Evolutionary conservation across 2,888 invertebrate species (phyloP), one percentile per base, ranked within the genome.

Genomic region (Dicyrtoma fusca): DNA sequence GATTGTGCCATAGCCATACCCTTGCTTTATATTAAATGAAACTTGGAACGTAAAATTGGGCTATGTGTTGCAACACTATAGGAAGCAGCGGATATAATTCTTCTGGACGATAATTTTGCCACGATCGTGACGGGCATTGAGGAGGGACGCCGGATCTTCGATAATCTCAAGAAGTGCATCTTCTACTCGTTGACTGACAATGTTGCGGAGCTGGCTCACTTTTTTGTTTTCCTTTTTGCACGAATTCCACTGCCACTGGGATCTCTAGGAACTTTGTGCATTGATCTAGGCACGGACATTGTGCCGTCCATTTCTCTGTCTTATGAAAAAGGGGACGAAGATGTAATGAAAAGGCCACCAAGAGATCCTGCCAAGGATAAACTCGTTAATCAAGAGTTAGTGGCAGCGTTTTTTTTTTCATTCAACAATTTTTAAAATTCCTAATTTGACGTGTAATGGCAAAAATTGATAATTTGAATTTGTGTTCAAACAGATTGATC

Each of bases 261-360:
- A 83, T 97, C 97, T 76, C 95, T 97, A 81, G 97, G 96, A 80
- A 97, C 97, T 87, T 89, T 97, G 81, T 97, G 97, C 88, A 97
- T 97, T 87, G 97, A 97, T 89, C 89, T 97, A 85, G 97, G 97
- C 89, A 97, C 97, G 83, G 97, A 97, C 90, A 96, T 97, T 83
- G 87, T 89, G 44, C 91, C 91, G 6, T 91, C 91, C 13, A 90
- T 92, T 77, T 88, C 91, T 0, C 83, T 92, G 47, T 89, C 91
- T 11, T 90, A 91, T 82, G 92, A 92, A 83, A 84, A 82, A 73
- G 87, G 90, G 0, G 92, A 92, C 83, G 85, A 88, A 25, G 89
- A 91, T 82, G 91, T 92, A 80, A 92, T 92, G 92, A 86, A 86
- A 81, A 83, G 87, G 75, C 81, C 82, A 74, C 87, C 91, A 0